Base-by-base conservation (phyloP, 2,113 vertebrate genomes). In the Nannospalax galili region DNA sequence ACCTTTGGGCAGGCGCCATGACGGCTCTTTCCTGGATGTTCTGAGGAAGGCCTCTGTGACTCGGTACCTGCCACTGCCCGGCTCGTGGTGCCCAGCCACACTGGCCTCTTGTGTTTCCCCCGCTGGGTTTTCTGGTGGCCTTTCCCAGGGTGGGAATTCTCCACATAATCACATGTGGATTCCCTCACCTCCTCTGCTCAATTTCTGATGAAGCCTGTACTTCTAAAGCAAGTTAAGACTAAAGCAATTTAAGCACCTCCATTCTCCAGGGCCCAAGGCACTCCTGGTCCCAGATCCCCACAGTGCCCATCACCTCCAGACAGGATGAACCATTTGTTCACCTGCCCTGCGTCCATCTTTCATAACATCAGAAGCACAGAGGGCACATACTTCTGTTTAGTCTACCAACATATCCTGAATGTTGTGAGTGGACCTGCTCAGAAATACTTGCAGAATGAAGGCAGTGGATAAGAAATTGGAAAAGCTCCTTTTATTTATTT, bases 1-100 rank as follows among this genome's bases (percentile, higher is more conserved):
- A 1, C 20, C 28, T 37, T 9, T 0, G 17, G 6, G 10, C 32
- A 45, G 20, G 8, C 35, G 2, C 24, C 1, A 0, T 1, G 5
- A 52, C 48, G 11, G 3, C 4, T 56, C 30, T 4, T 1, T 2
- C 19, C n/a, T 12, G 3, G 9, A 3, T 30, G 9, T 16, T 30
- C 26, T 42, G 0, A 1, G 1, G 1, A 3, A 1, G 2, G 2
- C 1, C n/a, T 17, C 9, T 17, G 0, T 1, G 1, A 11, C 35
- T 1, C 32, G 14, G 7, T 81, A 40, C 26, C 24, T 30, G 79
- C 16, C 14, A 37, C 3, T 30, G 40, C 4, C 32, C 19, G 14
- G 12, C 5, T 58, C 1, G 11, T 7, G n/a, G 52, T 81, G 24
- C 17, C 58, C 3, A 19, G 26, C 37, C 26, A 45, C 81, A 65